phyloP scores from a whole-genome alignment of 2,113 vertebrate genomes.

The Eleginops maclovinus region DNA sequence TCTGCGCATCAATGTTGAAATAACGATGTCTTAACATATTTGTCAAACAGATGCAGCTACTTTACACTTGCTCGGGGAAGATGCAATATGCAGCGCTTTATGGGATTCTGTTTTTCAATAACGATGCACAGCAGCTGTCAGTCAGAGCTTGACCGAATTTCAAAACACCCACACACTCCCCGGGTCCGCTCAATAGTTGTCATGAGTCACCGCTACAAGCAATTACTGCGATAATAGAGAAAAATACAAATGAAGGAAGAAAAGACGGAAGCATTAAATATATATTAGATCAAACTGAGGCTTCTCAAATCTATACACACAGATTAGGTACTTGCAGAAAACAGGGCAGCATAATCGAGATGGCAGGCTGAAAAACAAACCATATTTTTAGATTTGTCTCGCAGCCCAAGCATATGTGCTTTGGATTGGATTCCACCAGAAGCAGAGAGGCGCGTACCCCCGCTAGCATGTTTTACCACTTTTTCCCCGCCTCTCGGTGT shows the following conservation, averaged over 20 bases:
- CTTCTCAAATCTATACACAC: neutral
- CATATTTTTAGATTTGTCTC: constrained; percentile 44
- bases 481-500: constrained; percentile 35
- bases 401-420: constrained; percentile 35
- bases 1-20: constrained; percentile 64
- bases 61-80: constrained; percentile 54
- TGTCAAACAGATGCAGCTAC: constrained; percentile 69
- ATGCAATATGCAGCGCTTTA: constrained; percentile 48
- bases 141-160: constrained; percentile 52
- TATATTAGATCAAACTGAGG: neutral
- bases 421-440: constrained; percentile 23
- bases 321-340: constrained; percentile 29
- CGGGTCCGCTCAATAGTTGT: constrained; percentile 31
- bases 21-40: constrained; percentile 70
- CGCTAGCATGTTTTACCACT: constrained; percentile 20
- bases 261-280: neutral
- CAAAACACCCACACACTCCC: constrained; percentile 39
- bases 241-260: constrained; percentile 2
- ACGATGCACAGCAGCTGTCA: constrained; percentile 61
- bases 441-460: neutral
- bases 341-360: constrained; percentile 29
- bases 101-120: constrained; percentile 59
- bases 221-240: constrained; percentile 9
- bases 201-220: constrained; percentile 45
- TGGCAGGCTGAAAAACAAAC: constrained; percentile 36